Evolutionary conservation across 2,888 invertebrate genomes (phyloP), one percentile per base, ranked within the genome.

Genomic region (Machimus rusticus): DNA sequence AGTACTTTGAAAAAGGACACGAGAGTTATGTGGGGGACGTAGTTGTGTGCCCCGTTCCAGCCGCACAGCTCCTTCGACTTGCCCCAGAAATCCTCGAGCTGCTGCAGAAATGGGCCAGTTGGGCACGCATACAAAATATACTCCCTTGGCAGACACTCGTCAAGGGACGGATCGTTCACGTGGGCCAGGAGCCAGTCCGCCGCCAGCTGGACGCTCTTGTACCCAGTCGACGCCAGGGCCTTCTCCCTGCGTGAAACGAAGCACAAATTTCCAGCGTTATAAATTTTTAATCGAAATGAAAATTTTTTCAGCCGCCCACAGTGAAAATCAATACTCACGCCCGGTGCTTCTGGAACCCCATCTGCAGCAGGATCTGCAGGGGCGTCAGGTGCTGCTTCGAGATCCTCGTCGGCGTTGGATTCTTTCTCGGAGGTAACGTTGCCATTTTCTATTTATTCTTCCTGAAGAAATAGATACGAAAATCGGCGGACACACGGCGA

Each of bases 21-120:
- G 86, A 98, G 93, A 8, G 98, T 98, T 89, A 98, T 96, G 91
- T 98, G 98, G 1, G 98, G 98, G 88, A 97, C 95, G 92, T 96
- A 97, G 92, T 97, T 97, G 90, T 98, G 98, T 0, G 97, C 97
- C 31, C 97, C 97, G 93, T 98, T 98, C 96, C 98, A 97, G 6
- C 96, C 96, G 90, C 95, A 95, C 14, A 95, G 92, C 46, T 94
- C 93, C 90, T 95, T 95, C 0, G 97, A 97, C 91, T 96, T 96
- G 1, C 95, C 93, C 96, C 96, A 97, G 92, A 97, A 98, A 84
- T 94, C 94, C 81, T 95, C 94, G 74, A 93, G 89, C 90, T 96
- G 96, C 86, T 95, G 95, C 0, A 96, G 93, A 89, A 87, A 81
- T 0, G 94, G 93, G 2, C 97, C 97, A 0, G 96, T 96, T 1